Conservation (phyloP, 2,113 vertebrate species). For the Mirounga angustirostris region DNA sequence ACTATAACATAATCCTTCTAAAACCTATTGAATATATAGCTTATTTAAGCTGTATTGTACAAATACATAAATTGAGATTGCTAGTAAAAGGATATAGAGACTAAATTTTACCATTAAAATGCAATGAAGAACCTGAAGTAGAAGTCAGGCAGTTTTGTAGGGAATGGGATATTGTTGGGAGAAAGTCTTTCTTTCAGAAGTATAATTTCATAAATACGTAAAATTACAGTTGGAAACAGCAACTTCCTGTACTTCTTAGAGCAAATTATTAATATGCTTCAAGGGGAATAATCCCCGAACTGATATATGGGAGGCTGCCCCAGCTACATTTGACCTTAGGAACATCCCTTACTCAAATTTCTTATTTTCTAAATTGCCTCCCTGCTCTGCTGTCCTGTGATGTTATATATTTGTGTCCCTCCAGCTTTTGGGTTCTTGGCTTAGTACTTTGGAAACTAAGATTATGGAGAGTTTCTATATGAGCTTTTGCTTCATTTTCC, state of each 20-base stretch:
- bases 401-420: not conserved
- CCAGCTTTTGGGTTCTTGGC: conserved; percentile 43
- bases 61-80: not conserved
- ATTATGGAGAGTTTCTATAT: not conserved
- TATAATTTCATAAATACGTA: conserved; percentile 23
- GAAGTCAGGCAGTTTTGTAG: not conserved
- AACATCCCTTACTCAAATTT: not conserved
- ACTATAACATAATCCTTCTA: not conserved
- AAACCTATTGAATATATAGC: not conserved
- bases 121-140: not conserved
- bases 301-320: not conserved
- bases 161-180: conserved; percentile 2
- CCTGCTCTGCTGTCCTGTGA: not conserved
- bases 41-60: not conserved
- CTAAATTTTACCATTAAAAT: conserved; percentile 47
- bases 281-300: not conserved
- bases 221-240: conserved; percentile 23
- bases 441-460: conserved; percentile 34
- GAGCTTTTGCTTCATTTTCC: conserved; percentile 52
- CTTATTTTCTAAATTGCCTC: conserved; percentile 52
- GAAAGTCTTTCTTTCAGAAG: conserved; percentile 35
- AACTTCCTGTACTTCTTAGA: conserved; percentile 11
- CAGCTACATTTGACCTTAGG: not conserved
- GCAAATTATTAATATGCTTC: conserved; percentile 26
- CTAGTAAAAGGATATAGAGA: not conserved